A percentile compares a stretch with the other conserved stretches of the same genome.
These are phyloP conservation scores for Actinemys pallida DNA, from an alignment of 2,113 vertebrate species.

Conservation along the genomic window DNA sequence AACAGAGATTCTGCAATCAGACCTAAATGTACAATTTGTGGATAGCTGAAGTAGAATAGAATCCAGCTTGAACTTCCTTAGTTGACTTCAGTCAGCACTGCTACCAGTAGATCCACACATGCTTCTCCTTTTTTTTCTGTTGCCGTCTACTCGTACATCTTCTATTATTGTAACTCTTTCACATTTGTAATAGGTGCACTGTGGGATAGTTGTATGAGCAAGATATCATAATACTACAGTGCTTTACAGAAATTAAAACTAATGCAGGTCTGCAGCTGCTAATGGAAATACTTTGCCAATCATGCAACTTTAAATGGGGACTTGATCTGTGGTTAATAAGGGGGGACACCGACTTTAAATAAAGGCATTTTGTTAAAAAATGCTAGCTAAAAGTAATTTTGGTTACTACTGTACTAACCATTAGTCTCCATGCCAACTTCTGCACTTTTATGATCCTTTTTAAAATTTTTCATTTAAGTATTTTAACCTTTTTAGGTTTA, in stretches of 20 bases:
- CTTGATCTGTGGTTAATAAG: not conserved
- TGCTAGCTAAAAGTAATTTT: not conserved
- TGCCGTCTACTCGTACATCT: not conserved
- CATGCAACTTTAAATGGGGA: not conserved
- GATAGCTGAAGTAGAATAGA: slow-evolving; percentile 15
- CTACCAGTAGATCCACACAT: not conserved
- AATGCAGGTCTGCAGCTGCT: not conserved
- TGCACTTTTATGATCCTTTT: not conserved
- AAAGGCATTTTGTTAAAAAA: not conserved
- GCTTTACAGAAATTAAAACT: not conserved
- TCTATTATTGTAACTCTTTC: not conserved
- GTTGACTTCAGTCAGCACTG: slow-evolving; percentile 27
- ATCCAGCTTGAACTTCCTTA: slow-evolving; percentile 16
- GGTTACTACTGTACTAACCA: not conserved
- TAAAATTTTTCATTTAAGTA: not conserved
- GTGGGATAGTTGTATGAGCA: not conserved
- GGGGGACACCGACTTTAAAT: not conserved
- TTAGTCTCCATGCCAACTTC: rapidly evolving
- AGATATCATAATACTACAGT: rapidly evolving
- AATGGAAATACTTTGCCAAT: not conserved
- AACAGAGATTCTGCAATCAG: not conserved
- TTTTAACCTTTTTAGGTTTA: not conserved
- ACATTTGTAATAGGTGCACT: not conserved
- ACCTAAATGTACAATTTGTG: not conserved
- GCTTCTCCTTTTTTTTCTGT: not conserved